Evolutionary conservation across 2,888 invertebrate genomes (phyloP).

Genomic region (Parnassius orleans): DNA sequence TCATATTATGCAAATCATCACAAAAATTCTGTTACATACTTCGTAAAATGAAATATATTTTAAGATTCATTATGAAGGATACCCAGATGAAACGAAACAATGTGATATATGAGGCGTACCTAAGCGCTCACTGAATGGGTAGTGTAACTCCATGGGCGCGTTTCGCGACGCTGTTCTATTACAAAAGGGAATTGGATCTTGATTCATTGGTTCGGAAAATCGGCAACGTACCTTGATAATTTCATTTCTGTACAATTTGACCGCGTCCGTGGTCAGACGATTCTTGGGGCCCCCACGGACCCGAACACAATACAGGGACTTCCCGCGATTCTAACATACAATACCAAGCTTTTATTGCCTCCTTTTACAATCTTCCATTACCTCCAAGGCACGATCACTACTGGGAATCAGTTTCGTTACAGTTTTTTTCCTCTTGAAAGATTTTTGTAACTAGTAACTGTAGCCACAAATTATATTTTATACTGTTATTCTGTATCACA

Average conservation of each 20-base stretch:
- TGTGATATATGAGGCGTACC: slow-evolving; percentile 52
- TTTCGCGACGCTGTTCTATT: slow-evolving; percentile 80
- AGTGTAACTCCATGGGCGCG: slow-evolving; percentile 73
- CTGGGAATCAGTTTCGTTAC: slow-evolving; percentile 78
- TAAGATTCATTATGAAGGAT: not conserved
- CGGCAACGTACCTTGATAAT: slow-evolving; percentile 82
- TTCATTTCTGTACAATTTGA: slow-evolving; percentile 82
- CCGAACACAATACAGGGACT: slow-evolving; percentile 73
- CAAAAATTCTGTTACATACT: no score
- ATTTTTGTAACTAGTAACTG: slow-evolving; percentile 60
- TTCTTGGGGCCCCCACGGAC: slow-evolving; percentile 73
- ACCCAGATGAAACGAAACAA: slow-evolving; percentile 27
- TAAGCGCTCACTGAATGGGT: slow-evolving; percentile 72
- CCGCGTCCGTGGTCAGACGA: slow-evolving; percentile 78
- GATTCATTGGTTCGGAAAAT: slow-evolving; percentile 82
- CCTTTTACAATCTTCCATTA: slow-evolving; percentile 80
- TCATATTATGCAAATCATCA: no score
- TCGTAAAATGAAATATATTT: not conserved
- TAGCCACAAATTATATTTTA: slow-evolving; percentile 44
- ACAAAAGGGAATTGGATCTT: slow-evolving; percentile 82
- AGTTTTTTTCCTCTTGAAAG: slow-evolving; percentile 66
- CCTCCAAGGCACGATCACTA: slow-evolving; percentile 69
- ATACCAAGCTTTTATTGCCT: slow-evolving; percentile 81
- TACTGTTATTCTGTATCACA: slow-evolving; percentile 28
- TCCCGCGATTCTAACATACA: slow-evolving; percentile 76